A percentile compares a stretch with the other conserved stretches of the same genome.
These are phyloP conservation scores for Dryocosmus kuriphilus DNA, from an alignment of 2,888 invertebrate genomes.

Conservation along the genomic window DNA sequence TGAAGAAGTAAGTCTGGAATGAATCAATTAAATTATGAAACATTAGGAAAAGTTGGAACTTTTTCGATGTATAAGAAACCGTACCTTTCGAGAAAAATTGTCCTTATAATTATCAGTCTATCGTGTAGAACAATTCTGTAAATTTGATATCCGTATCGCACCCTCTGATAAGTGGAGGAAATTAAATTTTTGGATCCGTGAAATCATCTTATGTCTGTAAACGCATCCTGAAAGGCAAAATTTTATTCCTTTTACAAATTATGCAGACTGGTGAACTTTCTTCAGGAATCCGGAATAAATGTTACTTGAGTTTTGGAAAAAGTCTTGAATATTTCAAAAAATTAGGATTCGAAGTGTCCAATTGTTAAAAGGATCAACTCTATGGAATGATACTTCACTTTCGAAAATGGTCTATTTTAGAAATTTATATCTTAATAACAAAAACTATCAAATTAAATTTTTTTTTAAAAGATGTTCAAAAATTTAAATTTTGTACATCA, in stretches of 20 bases:
- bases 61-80: neutral
- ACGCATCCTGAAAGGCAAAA: slow-evolving; percentile 31
- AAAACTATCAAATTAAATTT: neutral
- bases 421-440: no score
- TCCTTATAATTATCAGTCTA: slow-evolving; percentile 39
- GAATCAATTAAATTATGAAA: slow-evolving; percentile 3
- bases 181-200: slow-evolving; percentile 16
- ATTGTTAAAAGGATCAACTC: no score
- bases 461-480: neutral
- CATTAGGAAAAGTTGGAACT: neutral
- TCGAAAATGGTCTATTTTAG: no score
- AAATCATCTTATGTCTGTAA: slow-evolving; percentile 35
- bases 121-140: slow-evolving; percentile 37
- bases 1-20: slow-evolving; percentile 36
- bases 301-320: no score
- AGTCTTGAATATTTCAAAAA: no score
- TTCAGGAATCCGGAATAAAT: no score
- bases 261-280: no score
- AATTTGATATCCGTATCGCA: slow-evolving; percentile 22
- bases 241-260: neutral
- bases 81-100: slow-evolving; percentile 40
- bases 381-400: no score
- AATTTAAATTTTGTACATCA: neutral
- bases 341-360: no score
- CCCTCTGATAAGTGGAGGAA: slow-evolving; percentile 26